A percentile compares a stretch with the other conserved stretches of the same genome.
Conservation (phyloP, 2,888 invertebrate species). For the Linnaemya vulpina region DNA sequence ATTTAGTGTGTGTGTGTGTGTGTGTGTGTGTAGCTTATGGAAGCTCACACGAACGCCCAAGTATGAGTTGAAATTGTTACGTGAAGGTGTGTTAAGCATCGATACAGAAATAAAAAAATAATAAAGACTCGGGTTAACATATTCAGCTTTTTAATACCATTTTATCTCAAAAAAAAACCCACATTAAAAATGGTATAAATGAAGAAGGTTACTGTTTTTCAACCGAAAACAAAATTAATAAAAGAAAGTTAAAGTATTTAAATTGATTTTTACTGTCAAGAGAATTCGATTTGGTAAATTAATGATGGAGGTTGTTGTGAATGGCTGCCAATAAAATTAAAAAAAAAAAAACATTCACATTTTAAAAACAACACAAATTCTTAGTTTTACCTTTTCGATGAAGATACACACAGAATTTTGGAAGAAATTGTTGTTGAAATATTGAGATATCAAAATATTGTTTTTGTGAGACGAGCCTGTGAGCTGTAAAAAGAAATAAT, state of each 20-base stretch:
- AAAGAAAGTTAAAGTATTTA: slow-evolving; percentile 5
- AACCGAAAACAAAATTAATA: too few species aligned
- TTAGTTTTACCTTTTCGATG: too few species aligned
- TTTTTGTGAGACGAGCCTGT: too few species aligned
- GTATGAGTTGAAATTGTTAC: slow-evolving; percentile 15
- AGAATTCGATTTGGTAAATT: neutral
- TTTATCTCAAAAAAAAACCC: neutral
- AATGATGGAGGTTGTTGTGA: neutral
- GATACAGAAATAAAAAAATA: slow-evolving; percentile 33
- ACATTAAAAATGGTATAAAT: neutral
- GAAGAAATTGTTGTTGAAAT: too few species aligned
- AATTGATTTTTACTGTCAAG: neutral
- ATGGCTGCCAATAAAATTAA: neutral
- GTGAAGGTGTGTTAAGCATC: slow-evolving; percentile 53
- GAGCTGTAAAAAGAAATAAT: neutral
- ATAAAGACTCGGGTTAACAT: slow-evolving; percentile 52
- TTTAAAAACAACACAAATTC: neutral
- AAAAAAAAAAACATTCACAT: too few species aligned
- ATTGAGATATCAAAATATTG: too few species aligned
- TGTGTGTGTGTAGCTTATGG: neutral
- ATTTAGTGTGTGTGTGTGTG: neutral
- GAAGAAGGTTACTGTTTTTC: neutral
- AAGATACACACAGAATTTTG: too few species aligned
- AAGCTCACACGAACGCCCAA: neutral
- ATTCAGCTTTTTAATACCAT: slow-evolving; percentile 47